These are phyloP conservation scores for Drosophila paranaensis DNA, from an alignment of 2,888 invertebrate species.

Conservation along the genomic window DNA sequence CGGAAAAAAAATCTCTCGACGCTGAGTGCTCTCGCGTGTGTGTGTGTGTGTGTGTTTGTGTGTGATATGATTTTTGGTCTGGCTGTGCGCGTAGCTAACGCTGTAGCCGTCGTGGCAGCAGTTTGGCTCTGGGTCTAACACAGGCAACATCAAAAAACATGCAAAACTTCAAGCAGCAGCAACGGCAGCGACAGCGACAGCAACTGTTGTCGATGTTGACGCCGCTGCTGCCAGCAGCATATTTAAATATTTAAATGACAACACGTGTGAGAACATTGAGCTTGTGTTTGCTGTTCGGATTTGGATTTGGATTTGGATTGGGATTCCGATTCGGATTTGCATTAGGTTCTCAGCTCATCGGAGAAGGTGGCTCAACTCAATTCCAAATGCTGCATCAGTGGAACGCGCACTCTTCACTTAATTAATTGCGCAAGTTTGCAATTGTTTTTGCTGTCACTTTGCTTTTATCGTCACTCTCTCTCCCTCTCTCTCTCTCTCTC, in stretches of 20 bases:
- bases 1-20: conserved; percentile 28
- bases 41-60: conserved; percentile 26
- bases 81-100: conserved; percentile 24
- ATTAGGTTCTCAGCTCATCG: conserved; percentile 40
- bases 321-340: conserved; percentile 13
- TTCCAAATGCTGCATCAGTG: conserved; percentile 51
- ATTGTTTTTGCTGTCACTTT: conserved; percentile 78
- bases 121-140: conserved; percentile 70
- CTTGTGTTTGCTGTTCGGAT: conserved; percentile 30
- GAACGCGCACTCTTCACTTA: conserved; percentile 73
- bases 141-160: conserved; percentile 66
- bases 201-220: conserved; percentile 45
- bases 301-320: conserved; percentile 19
- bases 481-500: conserved; percentile 5
- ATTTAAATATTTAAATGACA: conserved; percentile 76
- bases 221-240: conserved; percentile 68
- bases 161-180: conserved; percentile 66
- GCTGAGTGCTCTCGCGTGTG: conserved; percentile 28
- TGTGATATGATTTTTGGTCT: conserved; percentile 47
- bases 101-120: conserved; percentile 59
- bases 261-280: conserved; percentile 75
- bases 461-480: conserved; percentile 69
- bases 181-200: conserved; percentile 34
- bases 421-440: conserved; percentile 78
- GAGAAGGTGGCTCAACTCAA: conserved; percentile 46